A percentile compares a stretch with the other conserved stretches of the same genome.
Conservation (phyloP, 2,113 vertebrate species). For the Chamaea fasciata region DNA sequence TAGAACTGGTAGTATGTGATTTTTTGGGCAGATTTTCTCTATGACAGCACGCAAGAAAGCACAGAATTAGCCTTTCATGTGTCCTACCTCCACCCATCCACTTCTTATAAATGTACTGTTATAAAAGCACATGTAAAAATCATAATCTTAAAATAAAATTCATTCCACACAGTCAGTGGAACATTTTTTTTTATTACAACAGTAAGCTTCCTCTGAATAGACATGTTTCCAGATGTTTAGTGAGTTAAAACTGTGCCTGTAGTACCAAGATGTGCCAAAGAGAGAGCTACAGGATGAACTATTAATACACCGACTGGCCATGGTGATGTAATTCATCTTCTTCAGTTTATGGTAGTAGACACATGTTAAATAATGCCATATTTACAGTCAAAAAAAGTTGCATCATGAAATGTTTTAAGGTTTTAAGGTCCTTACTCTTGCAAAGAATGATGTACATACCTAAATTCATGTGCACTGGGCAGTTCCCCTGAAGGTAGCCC, state of each 20-base stretch:
- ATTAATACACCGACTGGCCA: not conserved
- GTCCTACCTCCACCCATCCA: not conserved
- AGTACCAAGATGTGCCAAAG: slow-evolving; percentile 19
- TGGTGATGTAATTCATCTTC: not conserved
- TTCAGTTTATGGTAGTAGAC: not conserved
- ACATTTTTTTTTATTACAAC: slow-evolving; percentile 39
- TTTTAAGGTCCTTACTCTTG: not conserved
- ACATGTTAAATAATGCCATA: not conserved
- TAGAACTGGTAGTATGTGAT: not conserved
- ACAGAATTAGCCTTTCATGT: not conserved
- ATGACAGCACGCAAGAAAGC: not conserved
- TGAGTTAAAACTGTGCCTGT: slow-evolving; percentile 10
- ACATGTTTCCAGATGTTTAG: slow-evolving; percentile 54
- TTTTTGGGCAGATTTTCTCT: not conserved
- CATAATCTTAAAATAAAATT: slow-evolving; percentile 58
- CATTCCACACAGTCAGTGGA: slow-evolving; percentile 52
- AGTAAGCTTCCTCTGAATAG: slow-evolving; percentile 6
- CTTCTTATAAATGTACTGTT: slow-evolving; percentile 19
- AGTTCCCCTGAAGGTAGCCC: not conserved
- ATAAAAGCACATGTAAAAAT: slow-evolving; percentile 45
- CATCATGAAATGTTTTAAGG: not conserved
- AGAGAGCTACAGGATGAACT: not conserved
- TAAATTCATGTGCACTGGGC: too few species aligned
- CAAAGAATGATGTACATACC: not conserved
- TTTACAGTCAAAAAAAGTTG: not conserved